phyloP scores from a whole-genome alignment of 1,140 invertebrate genomes.

The Tribolium castaneum region DNA sequence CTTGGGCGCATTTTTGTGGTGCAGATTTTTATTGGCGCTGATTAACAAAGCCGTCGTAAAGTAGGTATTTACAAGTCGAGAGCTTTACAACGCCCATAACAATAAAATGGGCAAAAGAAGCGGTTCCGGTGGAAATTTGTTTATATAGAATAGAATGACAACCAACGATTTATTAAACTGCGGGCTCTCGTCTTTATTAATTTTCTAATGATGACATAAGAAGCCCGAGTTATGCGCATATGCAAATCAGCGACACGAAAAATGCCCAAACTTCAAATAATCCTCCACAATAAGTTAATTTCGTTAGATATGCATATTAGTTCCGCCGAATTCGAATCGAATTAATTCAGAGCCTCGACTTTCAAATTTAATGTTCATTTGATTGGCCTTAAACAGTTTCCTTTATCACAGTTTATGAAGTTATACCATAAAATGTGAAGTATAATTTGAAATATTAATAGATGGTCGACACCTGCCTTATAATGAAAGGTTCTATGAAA shows the following conservation, averaged over 20 bases:
- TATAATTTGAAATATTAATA: constrained; percentile 50
- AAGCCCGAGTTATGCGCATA: constrained; percentile 18
- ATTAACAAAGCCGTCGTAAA: background rate
- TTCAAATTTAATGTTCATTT: constrained; percentile 42
- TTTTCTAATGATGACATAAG: constrained; percentile 36
- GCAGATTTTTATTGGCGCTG: constrained; percentile 40
- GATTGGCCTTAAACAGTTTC: constrained; percentile 39
- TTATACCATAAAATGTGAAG: constrained; percentile 33
- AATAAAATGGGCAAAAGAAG: background rate
- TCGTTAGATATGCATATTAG: constrained; percentile 7
- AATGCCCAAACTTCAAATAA: constrained; percentile 17
- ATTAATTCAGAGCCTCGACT: background rate
- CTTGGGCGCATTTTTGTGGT: constrained; percentile 17
- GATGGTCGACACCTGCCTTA: constrained; percentile 45
- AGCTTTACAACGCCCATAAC: background rate
- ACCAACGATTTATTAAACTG: too few species aligned
- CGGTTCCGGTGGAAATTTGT: background rate
- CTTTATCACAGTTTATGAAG: constrained; percentile 46
- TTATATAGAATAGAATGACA: too few species aligned
- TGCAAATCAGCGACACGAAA: constrained; percentile 19
- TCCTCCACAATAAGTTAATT: constrained; percentile 29
- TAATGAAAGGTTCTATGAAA: constrained; percentile 51
- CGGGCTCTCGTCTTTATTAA: constrained; percentile 16
- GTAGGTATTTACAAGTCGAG: background rate
- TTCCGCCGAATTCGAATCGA: background rate